A percentile compares a stretch with the other conserved stretches of the same genome.
phyloP scores from a whole-genome alignment of 1,140 invertebrate genomes.

The Drosophila elegans region DNA sequence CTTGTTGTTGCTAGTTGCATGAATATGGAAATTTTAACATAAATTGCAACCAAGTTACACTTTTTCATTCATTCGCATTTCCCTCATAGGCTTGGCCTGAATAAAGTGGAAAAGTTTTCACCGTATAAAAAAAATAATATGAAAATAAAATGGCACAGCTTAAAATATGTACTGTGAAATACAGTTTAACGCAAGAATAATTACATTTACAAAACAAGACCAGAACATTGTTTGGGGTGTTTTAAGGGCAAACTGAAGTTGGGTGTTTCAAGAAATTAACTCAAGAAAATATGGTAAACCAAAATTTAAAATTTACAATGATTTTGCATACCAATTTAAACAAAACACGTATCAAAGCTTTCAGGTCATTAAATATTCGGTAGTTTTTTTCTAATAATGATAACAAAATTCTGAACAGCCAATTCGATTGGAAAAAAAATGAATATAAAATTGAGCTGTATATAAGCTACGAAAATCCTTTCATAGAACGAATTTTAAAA shows the following conservation, averaged over 20 bases:
- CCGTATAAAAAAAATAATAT: constrained; percentile 36
- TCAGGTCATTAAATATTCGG: no score
- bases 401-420: no score
- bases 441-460: no score
- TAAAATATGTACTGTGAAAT: constrained; percentile 10
- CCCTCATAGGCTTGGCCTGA: constrained; percentile 46
- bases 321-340: no score
- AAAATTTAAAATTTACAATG: no score
- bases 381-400: no score
- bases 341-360: no score
- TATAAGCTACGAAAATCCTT: no score
- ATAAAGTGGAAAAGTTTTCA: constrained; percentile 68
- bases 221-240: not conserved
- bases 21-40: constrained; percentile 63
- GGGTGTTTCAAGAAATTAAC: not conserved
- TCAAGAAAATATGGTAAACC: no score
- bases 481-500: no score
- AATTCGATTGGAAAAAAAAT: no score
- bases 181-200: constrained; percentile 22
- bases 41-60: constrained; percentile 67
- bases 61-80: constrained; percentile 31
- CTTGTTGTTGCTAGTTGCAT: constrained; percentile 28
- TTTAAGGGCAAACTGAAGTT: not conserved
- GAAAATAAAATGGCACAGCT: constrained; percentile 25
- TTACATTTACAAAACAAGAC: constrained; percentile 14